Base-by-base conservation (phyloP, 2,113 vertebrate species). In the Cygnus buccinator region DNA sequence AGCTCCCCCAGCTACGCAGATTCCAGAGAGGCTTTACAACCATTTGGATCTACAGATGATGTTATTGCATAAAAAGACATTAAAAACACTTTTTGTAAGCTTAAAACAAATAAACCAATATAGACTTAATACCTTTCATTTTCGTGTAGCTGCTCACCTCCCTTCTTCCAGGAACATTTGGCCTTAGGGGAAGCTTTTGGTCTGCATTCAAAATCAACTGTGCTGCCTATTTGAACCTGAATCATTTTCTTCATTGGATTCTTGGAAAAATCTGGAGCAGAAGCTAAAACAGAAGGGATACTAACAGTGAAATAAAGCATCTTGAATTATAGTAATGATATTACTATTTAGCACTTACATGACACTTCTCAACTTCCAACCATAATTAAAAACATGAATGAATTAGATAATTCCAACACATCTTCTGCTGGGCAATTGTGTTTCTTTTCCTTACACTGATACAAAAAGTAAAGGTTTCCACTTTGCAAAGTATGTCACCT, bases 161-260 rank as follows among this genome's bases (percentile, higher is more conserved):
- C 99, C 97, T 98, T 99, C 98, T 98, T 99, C 99, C 99, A 99
- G 93, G 98, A 97, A 92, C 97, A 98, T 94, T 97, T 98, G 43
- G 99, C 99, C 97, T 97, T 98, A 72, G 99, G 99, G 44, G 99
- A 99, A 93, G 99, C 99, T 97, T 98, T 98, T 70, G 99, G 99
- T 95, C 98, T 98, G 97, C 99, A 99, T 94, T 99, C 98, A 95
- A 99, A 98, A 96, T 96, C 98, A 97, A 99, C 99, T 93, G 98
- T 98, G 61, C 98, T 99, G 95, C 99, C 99, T 77, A 98, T 98
- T 55, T 98, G 98, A 79, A 98, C 99, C 95, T 99, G 99, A 95
- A 99, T 97, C 97, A 99, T 59, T 92, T 96, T 97, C 89, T 94
- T 99, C 98, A 99, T 97, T 16, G 98, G 98, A 73, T 96, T 99